Evolutionary conservation across 2,888 invertebrate genomes (phyloP).

Genomic region (Papilio elwesi): DNA sequence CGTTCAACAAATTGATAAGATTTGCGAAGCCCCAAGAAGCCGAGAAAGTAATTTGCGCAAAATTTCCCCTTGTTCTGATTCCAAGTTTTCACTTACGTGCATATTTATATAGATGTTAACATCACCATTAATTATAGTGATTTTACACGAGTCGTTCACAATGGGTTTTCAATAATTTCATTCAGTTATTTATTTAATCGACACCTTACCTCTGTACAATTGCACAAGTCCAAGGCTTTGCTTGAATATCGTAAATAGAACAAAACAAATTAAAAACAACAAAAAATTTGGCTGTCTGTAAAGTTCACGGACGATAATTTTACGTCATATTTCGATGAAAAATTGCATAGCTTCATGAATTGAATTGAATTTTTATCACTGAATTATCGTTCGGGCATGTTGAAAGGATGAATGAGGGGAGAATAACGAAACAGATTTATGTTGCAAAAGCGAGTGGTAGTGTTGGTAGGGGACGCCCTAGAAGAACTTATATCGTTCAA

Average conservation of each 20-base stretch:
- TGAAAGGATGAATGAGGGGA: too few relatives aligned
- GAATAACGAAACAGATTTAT: too few relatives aligned
- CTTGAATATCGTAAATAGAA: neutral
- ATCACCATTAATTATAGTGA: neutral
- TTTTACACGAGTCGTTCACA: neutral
- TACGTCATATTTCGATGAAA: too few relatives aligned
- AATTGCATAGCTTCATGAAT: too few relatives aligned
- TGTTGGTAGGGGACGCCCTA: too few relatives aligned
- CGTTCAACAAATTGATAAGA: slow-evolving; percentile 75
- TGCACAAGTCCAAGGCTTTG: too few relatives aligned
- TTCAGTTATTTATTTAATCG: neutral
- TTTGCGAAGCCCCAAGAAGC: slow-evolving; percentile 73
- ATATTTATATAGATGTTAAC: slow-evolving; percentile 11
- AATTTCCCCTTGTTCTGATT: slow-evolving; percentile 15
- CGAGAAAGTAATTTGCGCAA: slow-evolving; percentile 72
- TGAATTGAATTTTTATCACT: too few relatives aligned
- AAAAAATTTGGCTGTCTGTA: neutral
- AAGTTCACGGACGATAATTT: too few relatives aligned
- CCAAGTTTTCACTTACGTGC: slow-evolving; percentile 13
- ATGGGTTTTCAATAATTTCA: neutral
- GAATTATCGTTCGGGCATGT: too few relatives aligned
- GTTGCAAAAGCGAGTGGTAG: too few relatives aligned
- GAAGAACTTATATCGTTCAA: too few relatives aligned
- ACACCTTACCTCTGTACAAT: too few relatives aligned
- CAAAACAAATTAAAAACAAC: neutral